Evolutionary conservation across 2,888 invertebrate species (phyloP).

Genomic region (Xylota segnis): DNA sequence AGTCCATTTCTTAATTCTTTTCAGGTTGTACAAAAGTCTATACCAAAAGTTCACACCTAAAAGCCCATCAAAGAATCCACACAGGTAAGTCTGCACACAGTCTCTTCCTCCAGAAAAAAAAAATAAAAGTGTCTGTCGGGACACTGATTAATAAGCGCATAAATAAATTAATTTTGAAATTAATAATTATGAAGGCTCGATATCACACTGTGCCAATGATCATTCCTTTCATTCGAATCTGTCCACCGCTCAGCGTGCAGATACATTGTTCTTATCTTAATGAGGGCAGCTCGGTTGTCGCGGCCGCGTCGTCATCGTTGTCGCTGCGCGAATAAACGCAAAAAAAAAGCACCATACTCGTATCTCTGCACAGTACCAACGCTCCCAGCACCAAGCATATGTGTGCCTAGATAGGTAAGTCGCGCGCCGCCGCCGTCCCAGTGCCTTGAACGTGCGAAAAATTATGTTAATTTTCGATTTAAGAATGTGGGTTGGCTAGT

Average conservation of each 20-base stretch:
- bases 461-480: conserved; percentile 70
- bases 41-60: conserved; percentile 98
- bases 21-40: conserved; percentile 98
- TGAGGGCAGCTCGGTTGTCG: conserved; percentile 54
- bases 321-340: background rate
- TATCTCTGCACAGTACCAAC: conserved; percentile 2
- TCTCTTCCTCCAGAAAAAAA: background rate
- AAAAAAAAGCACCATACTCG: conserved; percentile 19
- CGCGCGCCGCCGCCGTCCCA: conserved; percentile 23
- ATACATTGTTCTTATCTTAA: conserved; percentile 72
- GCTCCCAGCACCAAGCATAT: too few species aligned
- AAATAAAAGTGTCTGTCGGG: background rate
- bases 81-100: conserved; percentile 89
- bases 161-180: conserved; percentile 61
- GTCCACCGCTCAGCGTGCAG: conserved; percentile 50
- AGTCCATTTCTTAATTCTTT: conserved; percentile 79
- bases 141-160: conserved; percentile 40
- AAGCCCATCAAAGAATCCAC: conserved; percentile 98
- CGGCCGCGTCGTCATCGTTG: conserved; percentile 2
- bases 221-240: conserved; percentile 54
- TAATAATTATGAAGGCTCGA: conserved; percentile 49
- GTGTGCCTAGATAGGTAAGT: conserved; percentile 17
- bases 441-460: conserved; percentile 59
- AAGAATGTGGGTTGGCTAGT: conserved; percentile 61
- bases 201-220: conserved; percentile 61